phyloP scores from a whole-genome alignment of 2,797 vertebrate genomes.

The Bovichtus diacanthus region DNA sequence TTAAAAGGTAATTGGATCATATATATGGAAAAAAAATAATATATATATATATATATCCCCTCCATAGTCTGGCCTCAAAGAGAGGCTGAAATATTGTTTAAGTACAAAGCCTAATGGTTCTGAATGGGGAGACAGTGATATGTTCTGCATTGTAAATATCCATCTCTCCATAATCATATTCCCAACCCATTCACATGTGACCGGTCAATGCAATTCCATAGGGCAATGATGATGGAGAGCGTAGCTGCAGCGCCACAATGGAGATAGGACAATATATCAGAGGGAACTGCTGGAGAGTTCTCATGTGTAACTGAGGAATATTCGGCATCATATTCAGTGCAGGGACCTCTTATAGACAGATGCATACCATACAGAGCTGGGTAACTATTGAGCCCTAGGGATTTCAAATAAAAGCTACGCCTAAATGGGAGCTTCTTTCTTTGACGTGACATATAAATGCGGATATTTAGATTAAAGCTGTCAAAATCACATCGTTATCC shows the following conservation, averaged over 20 bases:
- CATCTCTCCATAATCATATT: conserved; percentile 50
- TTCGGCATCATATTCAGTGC: conserved; percentile 25
- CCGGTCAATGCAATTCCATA: conserved; percentile 58
- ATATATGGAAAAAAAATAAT: no score
- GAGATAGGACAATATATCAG: conserved; percentile 55
- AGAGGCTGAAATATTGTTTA: conserved; percentile 55
- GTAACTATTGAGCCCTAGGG: not conserved
- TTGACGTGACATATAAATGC: not conserved
- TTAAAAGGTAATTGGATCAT: conserved; percentile 68
- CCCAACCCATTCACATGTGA: conserved; percentile 58
- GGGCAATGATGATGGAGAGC: conserved; percentile 66
- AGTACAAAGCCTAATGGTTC: conserved; percentile 55
- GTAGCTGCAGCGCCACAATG: conserved; percentile 28
- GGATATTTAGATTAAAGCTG: no score
- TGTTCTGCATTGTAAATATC: conserved; percentile 68
- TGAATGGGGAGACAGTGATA: conserved; percentile 48
- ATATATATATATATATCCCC: not conserved
- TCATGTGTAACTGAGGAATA: conserved; percentile 26
- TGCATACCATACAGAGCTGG: not conserved
- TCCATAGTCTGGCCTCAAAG: conserved; percentile 48
- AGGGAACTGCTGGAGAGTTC: conserved; percentile 19
- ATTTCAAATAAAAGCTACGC: conserved; percentile 1
- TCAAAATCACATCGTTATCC: conserved; percentile 9
- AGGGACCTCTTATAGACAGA: not conserved
- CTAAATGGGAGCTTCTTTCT: not conserved